Evolutionary conservation across 2,888 invertebrate species (phyloP), one percentile per base, ranked within the genome.

Genomic region (Hirtodrosophila histrioides): DNA sequence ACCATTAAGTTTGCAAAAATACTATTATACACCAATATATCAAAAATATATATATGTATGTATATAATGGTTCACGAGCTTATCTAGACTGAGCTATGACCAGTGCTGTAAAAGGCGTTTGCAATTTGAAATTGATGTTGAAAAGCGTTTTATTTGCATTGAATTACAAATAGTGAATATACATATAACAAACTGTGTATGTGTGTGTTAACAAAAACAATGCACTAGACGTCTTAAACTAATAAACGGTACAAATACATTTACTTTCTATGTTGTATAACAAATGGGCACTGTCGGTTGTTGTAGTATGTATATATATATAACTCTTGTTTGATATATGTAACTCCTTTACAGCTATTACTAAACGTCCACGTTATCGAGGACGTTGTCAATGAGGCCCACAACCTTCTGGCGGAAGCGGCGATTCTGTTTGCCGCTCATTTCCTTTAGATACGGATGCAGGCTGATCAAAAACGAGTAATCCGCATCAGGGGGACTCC

Each of bases 391-490:
- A 45, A 90, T 90, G 17, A 90, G 81, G 2, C 81, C 90, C 7
- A 90, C 75, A 10, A 90, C 90, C 56, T 90, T 89, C 60, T 90
- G 90, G 11, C 89, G 86, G 75, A 90, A 90, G 41, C 90, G 86
- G 7, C 90, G 88, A 70, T 89, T 90, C 73, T 90, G 90, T 57
- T 90, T 90, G 50, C 90, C 90, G 27, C 75, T 83, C 90, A 90
- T 90, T 72, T 90, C 90, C 70, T 85, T 90, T 12, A 90, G 69
- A 78, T 85, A 90, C 55, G 90, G 90, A 82, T 88, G 87, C 72
- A 90, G 81, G 69, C 90, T 90, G 65, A 90, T 90, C 61, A 90
- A 73, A 78, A 90, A 90, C 57, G 84, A 89, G 76, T 89, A 90
- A 61, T 90, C 90, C 50, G 90, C 90, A 69, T 90, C 90, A 17